Percentiles rank a stretch among this genome's conserved stretches.
Evolutionary conservation across 2,113 vertebrate species (phyloP).

Genomic region (Microcebus jonahi): DNA sequence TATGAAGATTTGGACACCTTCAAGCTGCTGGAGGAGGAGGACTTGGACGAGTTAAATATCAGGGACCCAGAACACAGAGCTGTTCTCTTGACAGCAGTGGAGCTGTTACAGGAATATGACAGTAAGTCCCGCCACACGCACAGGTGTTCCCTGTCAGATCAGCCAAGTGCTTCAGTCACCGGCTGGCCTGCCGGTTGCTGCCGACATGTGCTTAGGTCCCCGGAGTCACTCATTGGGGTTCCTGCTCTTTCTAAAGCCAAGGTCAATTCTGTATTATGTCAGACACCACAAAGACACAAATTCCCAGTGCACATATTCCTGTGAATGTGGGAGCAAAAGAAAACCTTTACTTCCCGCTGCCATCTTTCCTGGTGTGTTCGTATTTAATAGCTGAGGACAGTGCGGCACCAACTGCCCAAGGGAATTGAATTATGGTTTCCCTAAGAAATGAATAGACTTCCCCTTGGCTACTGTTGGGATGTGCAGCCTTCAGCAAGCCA

Average conservation of each 20-base stretch:
- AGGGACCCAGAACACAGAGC: conserved; percentile 96
- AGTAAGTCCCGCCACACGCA: conserved; percentile 86
- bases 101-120: conserved; percentile 97
- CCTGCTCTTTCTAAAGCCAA: not conserved
- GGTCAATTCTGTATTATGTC: not conserved
- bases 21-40: conserved; percentile 97
- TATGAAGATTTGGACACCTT: conserved; percentile 99
- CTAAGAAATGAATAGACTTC: not conserved
- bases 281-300: not conserved
- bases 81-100: conserved; percentile 95
- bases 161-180: not conserved
- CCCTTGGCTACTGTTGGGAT: fast-evolving
- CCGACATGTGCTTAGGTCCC: not conserved
- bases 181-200: not conserved
- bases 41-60: conserved; percentile 98
- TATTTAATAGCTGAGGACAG: no score
- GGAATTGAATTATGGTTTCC: not conserved
- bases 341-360: not conserved
- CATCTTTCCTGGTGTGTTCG: not conserved
- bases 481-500: not conserved
- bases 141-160: fast-evolving
- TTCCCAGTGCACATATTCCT: not conserved
- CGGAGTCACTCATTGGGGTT: not conserved
- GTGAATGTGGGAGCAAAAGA: not conserved
- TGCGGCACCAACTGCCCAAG: no score